Evolutionary conservation across 2,113 vertebrate genomes (phyloP).

Genomic region (Meleagris gallopavo): DNA sequence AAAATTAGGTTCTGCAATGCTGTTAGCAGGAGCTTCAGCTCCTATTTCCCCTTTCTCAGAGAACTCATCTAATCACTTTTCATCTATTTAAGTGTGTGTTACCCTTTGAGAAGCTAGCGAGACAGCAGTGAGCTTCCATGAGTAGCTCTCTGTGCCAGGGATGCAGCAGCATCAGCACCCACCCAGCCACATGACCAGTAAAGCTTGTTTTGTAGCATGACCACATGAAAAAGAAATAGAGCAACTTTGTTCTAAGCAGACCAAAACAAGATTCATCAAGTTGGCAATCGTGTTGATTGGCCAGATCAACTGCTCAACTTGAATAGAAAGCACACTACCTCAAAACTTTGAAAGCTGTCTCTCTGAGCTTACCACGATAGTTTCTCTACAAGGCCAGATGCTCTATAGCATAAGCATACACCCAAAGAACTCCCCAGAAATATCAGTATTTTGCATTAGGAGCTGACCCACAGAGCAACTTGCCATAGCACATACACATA

Average conservation of each 20-base stretch:
- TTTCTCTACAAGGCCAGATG: not conserved
- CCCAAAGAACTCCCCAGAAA: not conserved
- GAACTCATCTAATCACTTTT: not conserved
- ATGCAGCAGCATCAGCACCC: accelerated
- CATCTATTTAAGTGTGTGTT: not conserved
- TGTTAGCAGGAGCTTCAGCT: not conserved
- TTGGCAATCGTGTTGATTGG: not conserved
- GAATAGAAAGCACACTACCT: accelerated
- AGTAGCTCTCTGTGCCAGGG: not conserved
- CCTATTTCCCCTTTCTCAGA: not conserved
- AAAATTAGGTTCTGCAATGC: not conserved
- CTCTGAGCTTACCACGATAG: not conserved
- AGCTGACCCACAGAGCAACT: not conserved
- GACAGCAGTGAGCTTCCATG: not conserved
- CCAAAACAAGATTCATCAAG: not conserved
- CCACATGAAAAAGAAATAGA: not conserved
- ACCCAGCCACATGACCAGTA: accelerated
- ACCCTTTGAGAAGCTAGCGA: not conserved
- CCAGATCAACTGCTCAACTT: not conserved
- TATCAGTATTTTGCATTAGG: not conserved
- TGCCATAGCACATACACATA: not conserved
- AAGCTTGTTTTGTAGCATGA: not conserved
- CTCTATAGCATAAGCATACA: not conserved
- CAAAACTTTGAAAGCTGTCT: not conserved
- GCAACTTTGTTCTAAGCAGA: not conserved